Percentiles rank a stretch among this genome's conserved stretches.
phyloP scores from a whole-genome alignment of 2,888 invertebrate genomes.

The Heliconius ismenius region DNA sequence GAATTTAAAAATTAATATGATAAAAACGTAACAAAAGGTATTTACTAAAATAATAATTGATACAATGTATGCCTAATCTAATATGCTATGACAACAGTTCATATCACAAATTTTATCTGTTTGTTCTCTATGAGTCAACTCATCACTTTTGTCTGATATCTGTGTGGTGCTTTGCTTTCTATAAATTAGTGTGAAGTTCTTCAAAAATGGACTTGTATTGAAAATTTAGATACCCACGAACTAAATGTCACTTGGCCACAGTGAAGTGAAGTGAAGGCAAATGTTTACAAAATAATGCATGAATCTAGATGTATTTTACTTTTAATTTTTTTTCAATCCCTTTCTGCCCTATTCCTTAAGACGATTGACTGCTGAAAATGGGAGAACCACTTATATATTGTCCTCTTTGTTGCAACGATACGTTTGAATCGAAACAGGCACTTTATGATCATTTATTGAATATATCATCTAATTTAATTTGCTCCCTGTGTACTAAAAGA shows the following conservation, averaged over 20 bases:
- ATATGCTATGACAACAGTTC: neutral
- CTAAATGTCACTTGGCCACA: conserved; percentile 58
- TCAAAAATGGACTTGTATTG: conserved; percentile 65
- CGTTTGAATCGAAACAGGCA: conserved; percentile 81
- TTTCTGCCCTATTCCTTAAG: conserved; percentile 1
- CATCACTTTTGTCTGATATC: conserved; percentile 38
- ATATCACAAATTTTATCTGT: neutral
- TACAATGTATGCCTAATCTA: neutral
- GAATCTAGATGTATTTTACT: conserved; percentile 2
- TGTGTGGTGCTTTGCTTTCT: conserved; percentile 44
- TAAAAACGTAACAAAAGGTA: too few relatives aligned
- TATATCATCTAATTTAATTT: conserved; percentile 75
- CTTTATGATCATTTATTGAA: conserved; percentile 79
- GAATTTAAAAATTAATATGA: neutral
- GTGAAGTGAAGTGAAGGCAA: conserved; percentile 49
- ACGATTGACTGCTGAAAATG: conserved; percentile 63
- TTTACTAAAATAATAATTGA: too few relatives aligned
- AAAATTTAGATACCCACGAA: conserved; percentile 65
- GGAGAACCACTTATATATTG: conserved; percentile 78
- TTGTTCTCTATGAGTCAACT: conserved; percentile 24
- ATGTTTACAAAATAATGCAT: conserved; percentile 60
- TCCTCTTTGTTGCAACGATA: conserved; percentile 85
- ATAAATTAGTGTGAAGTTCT: conserved; percentile 76
- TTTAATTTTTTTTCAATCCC: conserved; percentile 14
- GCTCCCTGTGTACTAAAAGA: conserved; percentile 82